These are phyloP conservation scores for Chymomyza caudatula DNA, from an alignment of 2,888 invertebrate genomes.

Conservation along the genomic window DNA sequence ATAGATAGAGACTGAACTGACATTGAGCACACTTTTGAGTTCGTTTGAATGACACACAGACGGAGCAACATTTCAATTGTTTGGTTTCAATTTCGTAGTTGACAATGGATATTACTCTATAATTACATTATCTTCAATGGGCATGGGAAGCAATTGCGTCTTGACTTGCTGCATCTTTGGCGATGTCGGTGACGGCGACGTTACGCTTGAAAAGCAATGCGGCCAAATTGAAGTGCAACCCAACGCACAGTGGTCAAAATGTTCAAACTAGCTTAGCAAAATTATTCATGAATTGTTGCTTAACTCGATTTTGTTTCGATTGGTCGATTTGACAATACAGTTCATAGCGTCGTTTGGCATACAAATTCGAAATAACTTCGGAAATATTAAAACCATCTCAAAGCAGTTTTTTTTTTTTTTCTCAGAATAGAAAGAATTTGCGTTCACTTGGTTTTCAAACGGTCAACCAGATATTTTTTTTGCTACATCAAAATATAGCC, in stretches of 20 bases:
- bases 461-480: no score
- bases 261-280: no score
- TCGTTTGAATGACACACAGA: conserved; percentile 13
- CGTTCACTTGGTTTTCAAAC: no score
- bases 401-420: no score
- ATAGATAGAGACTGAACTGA: conserved; percentile 22
- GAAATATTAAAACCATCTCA: no score
- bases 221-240: conserved; percentile 42
- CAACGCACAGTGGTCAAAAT: neutral
- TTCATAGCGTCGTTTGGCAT: no score
- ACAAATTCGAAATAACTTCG: no score
- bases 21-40: conserved; percentile 50
- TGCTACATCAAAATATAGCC: no score
- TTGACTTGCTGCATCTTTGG: conserved; percentile 18
- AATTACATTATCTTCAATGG: conserved; percentile 62
- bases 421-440: no score
- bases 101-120: conserved; percentile 71
- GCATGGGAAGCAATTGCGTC: conserved; percentile 12
- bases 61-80: conserved; percentile 55
- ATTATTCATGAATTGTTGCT: no score
- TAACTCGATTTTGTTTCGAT: no score
- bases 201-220: conserved; percentile 66
- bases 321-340: no score
- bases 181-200: conserved; percentile 48
- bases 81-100: conserved; percentile 70